These are phyloP conservation scores for Chloebia gouldiae DNA, from an alignment of 2,113 vertebrate genomes.

Conservation along the genomic window DNA sequence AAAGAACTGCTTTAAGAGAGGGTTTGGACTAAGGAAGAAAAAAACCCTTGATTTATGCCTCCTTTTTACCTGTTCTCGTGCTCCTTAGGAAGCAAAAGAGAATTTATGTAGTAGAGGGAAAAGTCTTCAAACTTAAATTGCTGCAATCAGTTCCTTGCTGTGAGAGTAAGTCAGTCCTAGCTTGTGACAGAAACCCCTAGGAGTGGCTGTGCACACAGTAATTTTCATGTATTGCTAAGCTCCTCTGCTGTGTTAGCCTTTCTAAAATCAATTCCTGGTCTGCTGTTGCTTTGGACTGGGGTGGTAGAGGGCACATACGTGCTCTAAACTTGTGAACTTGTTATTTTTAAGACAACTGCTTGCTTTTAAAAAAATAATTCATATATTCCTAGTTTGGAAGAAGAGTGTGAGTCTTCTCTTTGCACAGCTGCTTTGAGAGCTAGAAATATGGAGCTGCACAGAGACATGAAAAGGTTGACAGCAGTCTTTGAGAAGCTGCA, in stretches of 20 bases:
- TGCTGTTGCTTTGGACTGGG: background rate
- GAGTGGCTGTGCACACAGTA: background rate
- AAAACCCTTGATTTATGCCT: background rate
- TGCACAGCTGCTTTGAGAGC: slow-evolving; percentile 84
- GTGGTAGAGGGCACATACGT: background rate
- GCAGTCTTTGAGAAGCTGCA: slow-evolving; percentile 90
- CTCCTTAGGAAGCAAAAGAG: background rate
- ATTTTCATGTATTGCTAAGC: background rate
- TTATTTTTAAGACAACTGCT: slow-evolving; percentile 17
- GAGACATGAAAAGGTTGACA: slow-evolving; percentile 86
- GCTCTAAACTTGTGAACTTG: background rate
- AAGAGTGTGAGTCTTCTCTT: slow-evolving; percentile 90
- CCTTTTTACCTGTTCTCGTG: background rate
- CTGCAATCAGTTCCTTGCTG: background rate
- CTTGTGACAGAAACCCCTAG: background rate
- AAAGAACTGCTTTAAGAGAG: background rate
- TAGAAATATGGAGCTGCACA: slow-evolving; percentile 88
- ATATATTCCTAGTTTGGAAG: slow-evolving; percentile 86
- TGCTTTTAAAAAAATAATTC: slow-evolving; percentile 48
- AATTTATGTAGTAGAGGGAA: background rate
- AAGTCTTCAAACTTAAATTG: background rate
- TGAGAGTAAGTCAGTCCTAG: background rate
- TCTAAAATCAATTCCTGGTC: background rate
- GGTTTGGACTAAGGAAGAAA: background rate
- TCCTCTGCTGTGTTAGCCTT: background rate